A percentile compares a stretch with the other conserved stretches of the same genome.
phyloP scores from a whole-genome alignment of 2,888 invertebrate genomes.

The Epistrophella euchroma region DNA sequence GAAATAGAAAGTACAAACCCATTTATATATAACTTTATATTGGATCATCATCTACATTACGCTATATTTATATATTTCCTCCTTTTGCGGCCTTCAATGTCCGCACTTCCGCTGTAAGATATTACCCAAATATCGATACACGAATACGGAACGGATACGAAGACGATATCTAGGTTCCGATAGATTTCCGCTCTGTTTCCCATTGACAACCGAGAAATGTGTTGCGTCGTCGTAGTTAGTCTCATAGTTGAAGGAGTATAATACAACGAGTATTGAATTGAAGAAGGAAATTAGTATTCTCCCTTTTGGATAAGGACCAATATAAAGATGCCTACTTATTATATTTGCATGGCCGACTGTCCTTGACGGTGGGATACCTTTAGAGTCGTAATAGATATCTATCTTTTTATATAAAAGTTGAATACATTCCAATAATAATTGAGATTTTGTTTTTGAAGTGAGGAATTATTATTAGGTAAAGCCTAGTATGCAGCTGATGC shows the following conservation, averaged over 20 bases:
- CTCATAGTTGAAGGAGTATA: background rate
- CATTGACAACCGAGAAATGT: constrained; percentile 24
- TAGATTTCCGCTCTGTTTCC: constrained; percentile 22
- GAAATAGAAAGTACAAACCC: background rate
- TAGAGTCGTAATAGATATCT: background rate
- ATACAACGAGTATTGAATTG: background rate
- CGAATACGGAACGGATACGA: constrained; percentile 12
- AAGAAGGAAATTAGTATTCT: constrained; percentile 20
- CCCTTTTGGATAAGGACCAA: constrained; percentile 24
- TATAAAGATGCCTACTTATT: constrained; percentile 21
- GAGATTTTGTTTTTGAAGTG: background rate
- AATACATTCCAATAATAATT: background rate
- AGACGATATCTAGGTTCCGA: constrained; percentile 6
- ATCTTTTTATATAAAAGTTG: background rate
- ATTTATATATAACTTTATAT: background rate
- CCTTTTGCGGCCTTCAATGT: constrained; percentile 1
- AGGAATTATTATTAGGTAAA: background rate
- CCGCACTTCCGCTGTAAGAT: constrained; percentile 24
- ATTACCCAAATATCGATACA: constrained; percentile 17
- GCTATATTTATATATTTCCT: constrained; percentile 10
- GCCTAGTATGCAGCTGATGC: no score
- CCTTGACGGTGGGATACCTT: background rate
- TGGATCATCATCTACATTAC: constrained; percentile 22
- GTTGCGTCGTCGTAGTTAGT: constrained; percentile 4
- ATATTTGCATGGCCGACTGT: constrained; percentile 4